A percentile compares a stretch with the other conserved stretches of the same genome.
Conservation (phyloP, 1,140 invertebrate genomes). For the Hyles vespertilio region DNA sequence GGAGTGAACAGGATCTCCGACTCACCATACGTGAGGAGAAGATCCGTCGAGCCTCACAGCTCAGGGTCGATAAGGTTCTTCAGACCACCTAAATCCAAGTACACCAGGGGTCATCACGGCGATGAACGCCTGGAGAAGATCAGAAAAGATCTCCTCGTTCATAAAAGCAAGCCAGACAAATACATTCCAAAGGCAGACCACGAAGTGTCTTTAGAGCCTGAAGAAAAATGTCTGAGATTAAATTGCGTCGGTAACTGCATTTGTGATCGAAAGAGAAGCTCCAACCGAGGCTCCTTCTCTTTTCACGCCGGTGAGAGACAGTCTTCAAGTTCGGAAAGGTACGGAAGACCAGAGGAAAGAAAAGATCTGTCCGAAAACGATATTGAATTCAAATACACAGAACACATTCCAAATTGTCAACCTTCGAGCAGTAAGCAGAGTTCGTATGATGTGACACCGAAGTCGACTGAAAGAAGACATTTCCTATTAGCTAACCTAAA, state of each 20-base stretch:
- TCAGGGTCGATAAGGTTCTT: conserved; percentile 64
- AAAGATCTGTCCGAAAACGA: conserved; percentile 59
- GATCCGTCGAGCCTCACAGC: conserved; percentile 51
- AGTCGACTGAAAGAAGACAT: conserved; percentile 57
- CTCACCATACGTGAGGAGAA: conserved; percentile 56
- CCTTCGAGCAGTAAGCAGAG: conserved; percentile 64
- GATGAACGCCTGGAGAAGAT: conserved; percentile 68
- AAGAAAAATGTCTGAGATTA: conserved; percentile 49
- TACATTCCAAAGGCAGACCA: conserved; percentile 58
- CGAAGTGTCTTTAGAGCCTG: conserved; percentile 45
- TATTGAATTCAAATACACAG: conserved; percentile 67
- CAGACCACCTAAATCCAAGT: conserved; percentile 63
- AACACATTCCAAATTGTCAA: conserved; percentile 61
- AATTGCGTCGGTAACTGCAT: conserved; percentile 59
- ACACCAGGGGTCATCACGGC: conserved; percentile 61
- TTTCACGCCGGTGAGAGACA: conserved; percentile 58
- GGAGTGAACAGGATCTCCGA: conserved; percentile 69
- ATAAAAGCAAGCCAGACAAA: conserved; percentile 58
- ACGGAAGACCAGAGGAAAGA: conserved; percentile 30
- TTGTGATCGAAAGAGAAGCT: conserved; percentile 52
- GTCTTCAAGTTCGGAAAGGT: conserved; percentile 48
- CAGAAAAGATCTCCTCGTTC: conserved; percentile 62
- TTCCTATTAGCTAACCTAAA: conserved; percentile 68
- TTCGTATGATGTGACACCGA: conserved; percentile 63
- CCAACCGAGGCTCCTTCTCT: conserved; percentile 60